Evolutionary conservation across 1,140 invertebrate species (phyloP), one percentile per base, ranked within the genome.

Genomic region (Scaptomyza graminum): DNA sequence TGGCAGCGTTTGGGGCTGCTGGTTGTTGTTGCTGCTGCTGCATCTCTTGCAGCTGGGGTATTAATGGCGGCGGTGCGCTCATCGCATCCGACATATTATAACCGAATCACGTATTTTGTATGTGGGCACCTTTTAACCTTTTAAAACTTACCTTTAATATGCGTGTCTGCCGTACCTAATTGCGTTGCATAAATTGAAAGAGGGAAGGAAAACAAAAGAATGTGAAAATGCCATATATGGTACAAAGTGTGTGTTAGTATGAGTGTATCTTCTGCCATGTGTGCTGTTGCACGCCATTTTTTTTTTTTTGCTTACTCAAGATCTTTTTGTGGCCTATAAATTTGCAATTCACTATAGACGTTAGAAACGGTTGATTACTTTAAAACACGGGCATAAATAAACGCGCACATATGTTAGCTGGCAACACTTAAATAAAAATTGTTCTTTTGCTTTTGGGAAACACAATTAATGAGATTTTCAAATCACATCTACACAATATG

Each of bases 1-100:
- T 55, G 0, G 64, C 52, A 43, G 82, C 39, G 39, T 64, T 78
- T 3, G 41, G 57, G 11, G 69, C 39, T 68, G 65, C 25, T 65
- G 61, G 78, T 61, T 90, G 85, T 13, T 84, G 76, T 3, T 85
- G 82, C 43, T 82, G 81, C 51, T 90, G 89, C 54, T 91, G 90
- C 90, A 91, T 91, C 60, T 91, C 90, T 67, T 91, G 81, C 54
- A 91, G 76, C 71, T 91, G 90, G 7, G 90, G 90, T 74, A 91
- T 90, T 25, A 91, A 54, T 37, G 82, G 83, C 70, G 82, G 74
- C 43, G 81, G 90, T 5, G 84, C 90, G 60, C 82, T 80, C 81
- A 91, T 81, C 37, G 90, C 77, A 49, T 91, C 90, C 22, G 90
- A 91, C 90, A 91, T 90, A 31, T 39, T 67, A 64, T 25, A 44